A percentile compares a stretch with the other conserved stretches of the same genome.
Conservation (phyloP, 2,113 vertebrate genomes). For the Oncorhynchus masou region DNA sequence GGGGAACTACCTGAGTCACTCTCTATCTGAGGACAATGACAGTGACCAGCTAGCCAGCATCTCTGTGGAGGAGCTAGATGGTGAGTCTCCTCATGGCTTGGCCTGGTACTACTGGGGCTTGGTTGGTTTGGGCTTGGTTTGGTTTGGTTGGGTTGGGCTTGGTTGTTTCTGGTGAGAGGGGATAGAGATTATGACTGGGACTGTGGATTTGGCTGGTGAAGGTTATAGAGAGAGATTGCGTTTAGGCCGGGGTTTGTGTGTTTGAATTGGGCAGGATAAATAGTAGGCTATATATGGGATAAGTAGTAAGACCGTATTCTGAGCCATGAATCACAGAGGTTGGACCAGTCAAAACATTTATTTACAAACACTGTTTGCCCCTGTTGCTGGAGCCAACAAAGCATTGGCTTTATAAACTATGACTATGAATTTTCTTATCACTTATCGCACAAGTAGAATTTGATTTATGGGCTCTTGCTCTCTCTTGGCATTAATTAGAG, state of each 20-base stretch:
- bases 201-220: too few species aligned
- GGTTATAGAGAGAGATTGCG: not conserved
- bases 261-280: too few species aligned
- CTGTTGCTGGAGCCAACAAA: slow-evolving; percentile 3
- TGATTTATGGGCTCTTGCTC: not conserved
- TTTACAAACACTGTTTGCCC: not conserved
- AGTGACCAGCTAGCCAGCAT: slow-evolving; percentile 93
- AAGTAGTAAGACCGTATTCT: not conserved
- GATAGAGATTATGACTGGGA: too few species aligned
- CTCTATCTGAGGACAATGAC: slow-evolving; percentile 91
- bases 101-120: not conserved
- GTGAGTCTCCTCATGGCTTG: slow-evolving; percentile 70
- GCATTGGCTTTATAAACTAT: not conserved
- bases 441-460: slow-evolving; percentile 23
- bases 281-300: too few species aligned
- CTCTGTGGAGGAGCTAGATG: slow-evolving; percentile 93
- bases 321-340: not conserved
- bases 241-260: not conserved
- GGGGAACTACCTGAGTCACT: slow-evolving; percentile 94
- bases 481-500: not conserved
- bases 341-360: not conserved
- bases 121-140: not conserved
- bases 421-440: slow-evolving; percentile 11
- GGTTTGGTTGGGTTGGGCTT: not conserved
- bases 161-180: too few species aligned